Percentiles rank a stretch among this genome's conserved stretches.
Conservation (phyloP, 1,140 invertebrate species). For the Oedothorax gibbosus region DNA sequence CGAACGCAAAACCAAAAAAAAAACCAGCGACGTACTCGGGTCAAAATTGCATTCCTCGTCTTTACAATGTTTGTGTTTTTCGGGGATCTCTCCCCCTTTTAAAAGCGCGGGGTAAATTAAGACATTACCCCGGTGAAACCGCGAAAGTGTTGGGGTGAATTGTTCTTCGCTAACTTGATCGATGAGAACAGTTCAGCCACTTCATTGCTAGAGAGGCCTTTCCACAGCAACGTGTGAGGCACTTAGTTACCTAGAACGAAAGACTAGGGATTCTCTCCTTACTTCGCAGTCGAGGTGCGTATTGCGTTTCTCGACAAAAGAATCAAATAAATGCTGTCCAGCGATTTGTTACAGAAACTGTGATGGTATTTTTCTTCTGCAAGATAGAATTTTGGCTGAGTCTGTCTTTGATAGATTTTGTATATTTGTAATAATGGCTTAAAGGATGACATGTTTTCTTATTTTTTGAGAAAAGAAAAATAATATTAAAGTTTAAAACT, state of each 20-base stretch:
- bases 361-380: no score
- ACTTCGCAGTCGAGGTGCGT: constrained; percentile 13
- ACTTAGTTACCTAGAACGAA: constrained; percentile 49
- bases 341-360: no score
- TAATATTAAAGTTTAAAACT: no score
- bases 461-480: no score
- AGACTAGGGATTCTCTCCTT: constrained; percentile 46
- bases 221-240: constrained; percentile 44
- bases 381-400: no score
- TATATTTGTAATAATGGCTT: no score
- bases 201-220: constrained; percentile 41
- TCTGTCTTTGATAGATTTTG: no score
- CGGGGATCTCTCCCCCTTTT: constrained; percentile 21
- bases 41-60: constrained; percentile 46
- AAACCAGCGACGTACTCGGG: neutral
- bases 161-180: constrained; percentile 55
- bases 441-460: no score
- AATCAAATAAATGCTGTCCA: no score
- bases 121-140: constrained; percentile 52
- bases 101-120: constrained; percentile 57
- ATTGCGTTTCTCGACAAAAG: no score
- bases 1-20: neutral
- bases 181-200: constrained; percentile 50
- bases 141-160: constrained; percentile 41
- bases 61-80: constrained; percentile 36